A percentile compares a stretch with the other conserved stretches of the same genome.
Conservation (phyloP, 2,888 invertebrate genomes). For the Xestia xanthographa region DNA sequence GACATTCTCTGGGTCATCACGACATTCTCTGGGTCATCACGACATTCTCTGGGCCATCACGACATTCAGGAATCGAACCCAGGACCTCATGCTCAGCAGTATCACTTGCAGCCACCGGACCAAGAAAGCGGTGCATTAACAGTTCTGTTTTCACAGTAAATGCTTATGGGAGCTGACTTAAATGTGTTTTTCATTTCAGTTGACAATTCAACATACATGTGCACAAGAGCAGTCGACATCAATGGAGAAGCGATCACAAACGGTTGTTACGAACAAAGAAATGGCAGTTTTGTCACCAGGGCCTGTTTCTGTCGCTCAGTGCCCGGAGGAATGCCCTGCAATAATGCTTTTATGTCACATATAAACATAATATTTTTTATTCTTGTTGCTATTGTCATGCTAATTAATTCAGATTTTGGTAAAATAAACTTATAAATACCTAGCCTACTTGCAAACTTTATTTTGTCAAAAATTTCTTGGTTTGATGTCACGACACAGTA, state of each 20-base stretch:
- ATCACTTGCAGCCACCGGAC: not conserved
- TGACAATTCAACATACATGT: constrained; percentile 93
- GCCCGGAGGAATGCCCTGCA: constrained; percentile 83
- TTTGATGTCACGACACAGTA: not conserved
- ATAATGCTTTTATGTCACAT: constrained; percentile 66
- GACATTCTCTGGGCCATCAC: too few relatives aligned
- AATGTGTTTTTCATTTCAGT: constrained; percentile 84
- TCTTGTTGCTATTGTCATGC: constrained; percentile 59
- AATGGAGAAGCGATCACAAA: constrained; percentile 85
- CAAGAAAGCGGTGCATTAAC: not conserved
- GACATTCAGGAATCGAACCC: not conserved
- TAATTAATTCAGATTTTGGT: constrained; percentile 48
- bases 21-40: too few relatives aligned
- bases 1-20: too few relatives aligned
- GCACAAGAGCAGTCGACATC: constrained; percentile 91
- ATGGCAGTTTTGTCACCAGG: constrained; percentile 81
- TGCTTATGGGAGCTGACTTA: not conserved
- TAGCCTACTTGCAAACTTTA: not conserved
- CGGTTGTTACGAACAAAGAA: constrained; percentile 91
- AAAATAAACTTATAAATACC: constrained; percentile 28
- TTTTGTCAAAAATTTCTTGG: not conserved
- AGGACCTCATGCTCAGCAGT: not conserved
- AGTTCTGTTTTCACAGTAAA: not conserved
- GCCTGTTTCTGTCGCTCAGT: constrained; percentile 85
- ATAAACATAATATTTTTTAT: constrained; percentile 59